phyloP scores from a whole-genome alignment of 2,113 vertebrate genomes.

The Dissostichus mawsoni region DNA sequence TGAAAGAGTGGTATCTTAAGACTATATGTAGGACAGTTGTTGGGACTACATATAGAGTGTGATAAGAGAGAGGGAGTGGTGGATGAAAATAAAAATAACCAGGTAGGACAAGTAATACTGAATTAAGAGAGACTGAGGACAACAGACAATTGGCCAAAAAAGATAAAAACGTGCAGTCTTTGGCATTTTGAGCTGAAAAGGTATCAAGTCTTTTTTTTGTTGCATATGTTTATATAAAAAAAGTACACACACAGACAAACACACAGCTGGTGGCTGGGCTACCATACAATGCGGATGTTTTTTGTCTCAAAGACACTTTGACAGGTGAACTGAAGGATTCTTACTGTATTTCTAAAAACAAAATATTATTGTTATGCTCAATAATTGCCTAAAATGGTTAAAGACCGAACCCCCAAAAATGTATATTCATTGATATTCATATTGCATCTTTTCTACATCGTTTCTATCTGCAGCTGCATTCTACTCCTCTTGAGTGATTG shows the following conservation, averaged over 20 bases:
- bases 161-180: not conserved
- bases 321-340: no score
- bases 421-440: not conserved
- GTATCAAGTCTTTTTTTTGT: no score
- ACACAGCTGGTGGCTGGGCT: no score
- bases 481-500: not conserved
- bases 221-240: no score
- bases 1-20: slow-evolving; percentile 5
- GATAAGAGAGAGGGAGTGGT: not conserved
- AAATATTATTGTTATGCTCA: no score
- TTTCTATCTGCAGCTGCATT: not conserved
- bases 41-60: not conserved
- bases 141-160: not conserved
- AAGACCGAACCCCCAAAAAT: not conserved
- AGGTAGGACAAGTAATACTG: not conserved
- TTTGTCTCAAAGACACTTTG: no score
- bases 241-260: no score
- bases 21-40: slow-evolving; percentile 7
- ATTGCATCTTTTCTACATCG: not conserved
- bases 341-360: no score
- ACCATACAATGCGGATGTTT: no score
- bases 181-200: not conserved
- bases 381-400: no score
- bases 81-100: not conserved
- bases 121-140: not conserved